A percentile compares a stretch with the other conserved stretches of the same genome.
Conservation (phyloP, 1,140 invertebrate species). For the Leptestheria dahalacensis region DNA sequence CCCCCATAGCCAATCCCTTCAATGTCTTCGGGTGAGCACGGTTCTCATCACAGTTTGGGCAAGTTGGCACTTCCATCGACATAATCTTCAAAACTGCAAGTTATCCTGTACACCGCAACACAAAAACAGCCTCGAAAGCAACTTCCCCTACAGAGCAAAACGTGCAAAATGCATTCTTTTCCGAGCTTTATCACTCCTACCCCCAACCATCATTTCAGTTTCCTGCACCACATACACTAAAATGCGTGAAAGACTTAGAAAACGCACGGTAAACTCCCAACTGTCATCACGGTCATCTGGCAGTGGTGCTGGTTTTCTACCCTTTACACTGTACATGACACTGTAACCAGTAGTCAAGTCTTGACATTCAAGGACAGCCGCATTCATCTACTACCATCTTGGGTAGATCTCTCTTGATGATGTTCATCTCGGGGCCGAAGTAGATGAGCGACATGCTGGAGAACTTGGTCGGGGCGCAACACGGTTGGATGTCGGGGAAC, state of each 20-base stretch:
- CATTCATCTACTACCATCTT: slow-evolving; percentile 95
- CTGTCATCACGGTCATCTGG: not conserved
- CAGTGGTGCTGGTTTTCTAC: not conserved
- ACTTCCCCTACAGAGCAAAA: no score
- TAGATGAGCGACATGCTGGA: slow-evolving; percentile 85
- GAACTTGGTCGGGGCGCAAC: slow-evolving; percentile 86
- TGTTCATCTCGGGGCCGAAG: slow-evolving; percentile 74
- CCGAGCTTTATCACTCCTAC: no score
- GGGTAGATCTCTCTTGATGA: slow-evolving; percentile 82
- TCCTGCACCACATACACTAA: no score
- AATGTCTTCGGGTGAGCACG: no score
- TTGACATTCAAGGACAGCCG: slow-evolving; percentile 54
- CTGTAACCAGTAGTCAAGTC: not conserved
- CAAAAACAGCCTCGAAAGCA: no score
- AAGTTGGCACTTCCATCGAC: no score
- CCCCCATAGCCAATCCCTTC: no score
- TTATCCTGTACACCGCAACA: no score
- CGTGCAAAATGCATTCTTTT: no score
- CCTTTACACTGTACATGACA: not conserved
- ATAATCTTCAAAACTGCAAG: no score
- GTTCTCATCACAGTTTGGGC: no score
- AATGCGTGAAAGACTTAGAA: not conserved
- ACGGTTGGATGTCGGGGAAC: slow-evolving; percentile 48
- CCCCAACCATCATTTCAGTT: no score
- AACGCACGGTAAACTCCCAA: not conserved